Conservation (phyloP, 2,888 invertebrate species). For the Thecophora atra region DNA sequence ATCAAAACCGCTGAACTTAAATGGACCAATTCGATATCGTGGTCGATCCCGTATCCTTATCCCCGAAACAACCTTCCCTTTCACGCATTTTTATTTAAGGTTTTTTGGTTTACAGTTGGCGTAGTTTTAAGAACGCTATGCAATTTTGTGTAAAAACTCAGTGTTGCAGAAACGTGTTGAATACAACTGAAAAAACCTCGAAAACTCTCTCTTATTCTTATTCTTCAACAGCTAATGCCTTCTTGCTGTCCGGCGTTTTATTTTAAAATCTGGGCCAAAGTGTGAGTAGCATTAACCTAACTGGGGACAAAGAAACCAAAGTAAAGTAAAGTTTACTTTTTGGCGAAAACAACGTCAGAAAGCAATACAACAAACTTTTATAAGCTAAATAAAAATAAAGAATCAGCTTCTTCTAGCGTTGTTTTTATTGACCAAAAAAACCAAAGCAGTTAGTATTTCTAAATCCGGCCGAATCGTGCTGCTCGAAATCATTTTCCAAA, state of each 20-base stretch:
- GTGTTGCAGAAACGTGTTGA: constrained; percentile 57
- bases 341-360: constrained; percentile 3
- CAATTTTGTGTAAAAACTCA: too few relatives aligned
- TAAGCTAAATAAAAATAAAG: constrained; percentile 26
- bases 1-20: not conserved
- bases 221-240: constrained; percentile 15
- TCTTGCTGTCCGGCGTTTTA: not conserved
- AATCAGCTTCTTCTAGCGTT: not conserved
- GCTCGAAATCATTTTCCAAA: not conserved
- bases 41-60: not conserved
- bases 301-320: constrained; percentile 8
- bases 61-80: too few relatives aligned
- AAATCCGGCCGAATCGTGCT: constrained; percentile 13
- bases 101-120: constrained; percentile 11
- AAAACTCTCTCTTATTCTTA: constrained; percentile 45
- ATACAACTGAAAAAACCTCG: constrained; percentile 63
- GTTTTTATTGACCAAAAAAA: constrained; percentile 18
- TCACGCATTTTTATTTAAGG: constrained; percentile 32
- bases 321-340: constrained; percentile 14
- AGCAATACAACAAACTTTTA: constrained; percentile 23
- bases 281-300: not conserved
- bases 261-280: constrained; percentile 8
- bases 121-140: constrained; percentile 22
- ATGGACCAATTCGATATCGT: constrained; percentile 3
- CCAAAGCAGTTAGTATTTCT: constrained; percentile 4